Conservation (phyloP, 2,888 invertebrate genomes). For the Acanthosepion lycidas region DNA sequence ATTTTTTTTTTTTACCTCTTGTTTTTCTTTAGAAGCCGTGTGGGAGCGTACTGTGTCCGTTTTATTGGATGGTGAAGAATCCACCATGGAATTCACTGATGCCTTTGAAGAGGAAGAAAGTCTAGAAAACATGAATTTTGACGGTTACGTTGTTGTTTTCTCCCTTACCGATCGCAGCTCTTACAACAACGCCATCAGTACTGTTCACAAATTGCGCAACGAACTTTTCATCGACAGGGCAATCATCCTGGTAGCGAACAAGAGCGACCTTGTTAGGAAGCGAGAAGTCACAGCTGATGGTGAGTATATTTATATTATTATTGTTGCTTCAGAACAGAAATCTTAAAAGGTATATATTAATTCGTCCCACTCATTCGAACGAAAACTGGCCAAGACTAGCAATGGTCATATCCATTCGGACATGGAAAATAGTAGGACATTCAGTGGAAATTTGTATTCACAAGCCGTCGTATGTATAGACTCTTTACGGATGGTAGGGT, state of each 20-base stretch:
- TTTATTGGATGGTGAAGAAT: slow-evolving; percentile 93
- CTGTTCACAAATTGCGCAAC: slow-evolving; percentile 88
- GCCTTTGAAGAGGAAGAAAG: slow-evolving; percentile 67
- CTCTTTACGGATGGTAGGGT: too few species aligned
- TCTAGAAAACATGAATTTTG: slow-evolving; percentile 80
- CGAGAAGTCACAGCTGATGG: slow-evolving; percentile 88
- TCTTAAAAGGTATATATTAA: too few species aligned
- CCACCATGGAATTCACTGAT: slow-evolving; percentile 90
- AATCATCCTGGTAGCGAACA: slow-evolving; percentile 93
- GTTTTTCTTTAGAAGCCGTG: slow-evolving; percentile 60
- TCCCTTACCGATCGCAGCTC: slow-evolving; percentile 89
- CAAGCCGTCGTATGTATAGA: too few species aligned
- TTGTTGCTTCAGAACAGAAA: not conserved
- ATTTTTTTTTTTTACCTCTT: not conserved
- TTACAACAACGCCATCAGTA: slow-evolving; percentile 87
- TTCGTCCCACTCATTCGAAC: too few species aligned
- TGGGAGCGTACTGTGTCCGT: slow-evolving; percentile 90
- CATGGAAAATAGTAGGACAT: too few species aligned
- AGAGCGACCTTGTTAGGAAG: slow-evolving; percentile 91
- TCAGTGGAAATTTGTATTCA: too few species aligned
- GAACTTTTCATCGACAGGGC: slow-evolving; percentile 88
- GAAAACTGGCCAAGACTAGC: too few species aligned
- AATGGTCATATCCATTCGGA: too few species aligned
- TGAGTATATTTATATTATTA: slow-evolving; percentile 76
- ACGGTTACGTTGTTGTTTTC: slow-evolving; percentile 93